These are phyloP conservation scores for Catharus ustulatus DNA, from an alignment of 2,797 vertebrate species.

Conservation along the genomic window DNA sequence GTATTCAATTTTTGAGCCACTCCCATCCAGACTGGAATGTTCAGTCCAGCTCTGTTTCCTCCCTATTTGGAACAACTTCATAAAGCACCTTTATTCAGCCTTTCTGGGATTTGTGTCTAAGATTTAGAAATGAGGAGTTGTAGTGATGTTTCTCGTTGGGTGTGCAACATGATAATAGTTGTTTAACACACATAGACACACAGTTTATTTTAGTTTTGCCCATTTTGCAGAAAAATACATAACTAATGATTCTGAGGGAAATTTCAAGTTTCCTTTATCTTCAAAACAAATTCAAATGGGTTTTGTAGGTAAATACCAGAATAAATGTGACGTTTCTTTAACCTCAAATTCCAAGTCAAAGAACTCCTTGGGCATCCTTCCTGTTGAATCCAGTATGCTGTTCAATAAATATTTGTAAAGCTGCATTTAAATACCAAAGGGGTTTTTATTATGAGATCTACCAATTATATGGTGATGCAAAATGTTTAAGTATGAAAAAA, in stretches of 20 bases:
- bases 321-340: background rate
- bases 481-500: background rate
- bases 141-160: background rate
- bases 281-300: background rate
- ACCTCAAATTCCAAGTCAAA: background rate
- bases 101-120: background rate
- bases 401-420: background rate
- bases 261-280: background rate
- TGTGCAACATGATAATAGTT: background rate
- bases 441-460: background rate
- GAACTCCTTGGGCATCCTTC: background rate
- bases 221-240: background rate
- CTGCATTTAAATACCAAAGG: background rate
- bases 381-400: background rate
- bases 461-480: background rate
- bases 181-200: background rate
- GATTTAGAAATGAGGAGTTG: background rate
- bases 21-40: background rate
- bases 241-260: background rate
- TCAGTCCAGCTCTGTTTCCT: background rate
- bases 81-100: background rate
- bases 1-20: background rate
- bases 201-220: background rate
- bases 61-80: background rate
- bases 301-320: background rate